Evolutionary conservation across 2,113 vertebrate species (phyloP).

Genomic region (Lepus europaeus): DNA sequence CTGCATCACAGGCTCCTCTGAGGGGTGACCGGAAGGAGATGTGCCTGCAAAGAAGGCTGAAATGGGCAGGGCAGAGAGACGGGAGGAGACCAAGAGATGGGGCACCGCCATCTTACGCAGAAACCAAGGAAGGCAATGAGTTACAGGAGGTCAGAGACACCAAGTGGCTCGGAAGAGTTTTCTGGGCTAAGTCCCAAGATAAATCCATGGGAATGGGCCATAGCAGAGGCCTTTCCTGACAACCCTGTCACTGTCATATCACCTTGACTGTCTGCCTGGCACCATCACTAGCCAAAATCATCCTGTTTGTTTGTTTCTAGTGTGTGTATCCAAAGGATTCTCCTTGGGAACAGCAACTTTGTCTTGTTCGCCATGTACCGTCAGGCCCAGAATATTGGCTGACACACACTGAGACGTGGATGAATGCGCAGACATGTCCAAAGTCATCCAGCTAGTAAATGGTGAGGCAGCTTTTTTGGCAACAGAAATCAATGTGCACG

Average conservation of each 20-base stretch:
- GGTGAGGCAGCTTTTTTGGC: neutral
- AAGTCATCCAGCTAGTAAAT: neutral
- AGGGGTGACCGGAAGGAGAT: neutral
- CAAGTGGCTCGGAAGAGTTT: slow-evolving; percentile 14
- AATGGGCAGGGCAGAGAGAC: neutral
- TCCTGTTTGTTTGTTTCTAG: neutral
- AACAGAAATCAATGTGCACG: neutral
- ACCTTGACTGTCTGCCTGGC: neutral
- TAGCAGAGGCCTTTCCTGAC: neutral
- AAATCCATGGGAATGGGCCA: neutral
- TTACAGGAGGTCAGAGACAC: neutral
- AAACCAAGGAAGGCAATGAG: slow-evolving; percentile 11
- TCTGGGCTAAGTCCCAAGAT: neutral
- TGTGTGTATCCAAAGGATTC: neutral
- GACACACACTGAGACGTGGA: neutral
- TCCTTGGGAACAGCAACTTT: slow-evolving; percentile 11
- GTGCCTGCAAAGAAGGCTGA: neutral
- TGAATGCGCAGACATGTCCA: neutral
- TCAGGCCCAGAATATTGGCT: neutral
- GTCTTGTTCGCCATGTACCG: neutral
- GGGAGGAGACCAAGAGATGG: neutral
- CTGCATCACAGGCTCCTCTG: neutral
- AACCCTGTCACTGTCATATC: neutral
- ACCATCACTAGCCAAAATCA: neutral
- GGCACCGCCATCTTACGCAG: neutral